Evolutionary conservation across 1,140 invertebrate genomes (phyloP).

Genomic region (Drosophila albomicans): DNA sequence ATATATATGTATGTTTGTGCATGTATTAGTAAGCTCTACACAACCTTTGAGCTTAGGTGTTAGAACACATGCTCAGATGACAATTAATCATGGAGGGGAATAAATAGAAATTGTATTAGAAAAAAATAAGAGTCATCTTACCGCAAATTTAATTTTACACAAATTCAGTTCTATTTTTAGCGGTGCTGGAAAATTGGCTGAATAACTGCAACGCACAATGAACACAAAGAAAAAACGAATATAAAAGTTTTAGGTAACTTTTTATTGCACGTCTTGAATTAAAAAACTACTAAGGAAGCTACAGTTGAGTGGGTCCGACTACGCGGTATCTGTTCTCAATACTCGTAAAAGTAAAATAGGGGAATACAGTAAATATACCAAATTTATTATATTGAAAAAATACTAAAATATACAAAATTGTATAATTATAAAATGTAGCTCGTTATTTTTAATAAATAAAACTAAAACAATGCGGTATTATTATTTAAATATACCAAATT

Average conservation of each 20-base stretch:
- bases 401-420: no score
- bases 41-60: background rate
- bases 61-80: background rate
- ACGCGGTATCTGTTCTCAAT: no score
- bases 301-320: no score
- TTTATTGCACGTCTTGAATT: constrained; percentile 11
- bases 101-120: background rate
- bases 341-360: no score
- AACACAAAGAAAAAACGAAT: constrained; percentile 52
- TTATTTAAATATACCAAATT: no score
- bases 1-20: background rate
- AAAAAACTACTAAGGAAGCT: no score
- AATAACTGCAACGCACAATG: constrained; percentile 64
- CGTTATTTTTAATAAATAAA: no score
- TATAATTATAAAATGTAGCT: no score
- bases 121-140: background rate
- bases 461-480: no score
- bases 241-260: constrained; percentile 64
- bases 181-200: constrained; percentile 55
- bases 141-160: constrained; percentile 1
- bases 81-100: background rate
- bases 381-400: no score
- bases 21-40: background rate
- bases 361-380: no score
- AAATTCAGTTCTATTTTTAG: background rate